Percentiles rank a stretch among this genome's conserved stretches.
phyloP scores from a whole-genome alignment of 2,113 vertebrate genomes.

The Brachyhypopomus gauderio region DNA sequence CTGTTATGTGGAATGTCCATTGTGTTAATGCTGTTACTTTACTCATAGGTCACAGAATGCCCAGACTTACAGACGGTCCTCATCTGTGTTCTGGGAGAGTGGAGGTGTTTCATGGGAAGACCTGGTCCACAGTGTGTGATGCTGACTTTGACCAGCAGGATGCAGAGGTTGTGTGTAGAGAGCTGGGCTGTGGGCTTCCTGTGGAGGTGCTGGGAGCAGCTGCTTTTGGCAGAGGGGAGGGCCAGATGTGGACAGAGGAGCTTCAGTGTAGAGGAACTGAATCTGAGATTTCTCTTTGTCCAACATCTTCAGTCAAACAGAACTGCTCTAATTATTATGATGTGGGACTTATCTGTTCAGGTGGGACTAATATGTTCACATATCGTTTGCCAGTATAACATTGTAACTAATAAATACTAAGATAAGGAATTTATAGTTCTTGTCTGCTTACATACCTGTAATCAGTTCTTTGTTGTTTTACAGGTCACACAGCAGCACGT shows the following conservation, averaged over 20 bases:
- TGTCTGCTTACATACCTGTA: background rate
- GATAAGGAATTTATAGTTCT: no score
- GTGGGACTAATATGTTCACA: background rate
- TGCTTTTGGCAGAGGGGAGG: no score
- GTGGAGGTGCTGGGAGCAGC: no score
- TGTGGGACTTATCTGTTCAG: conserved; percentile 33
- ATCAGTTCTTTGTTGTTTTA: background rate
- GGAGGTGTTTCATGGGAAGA: conserved; percentile 11
- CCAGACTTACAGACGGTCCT: conserved; percentile 5
- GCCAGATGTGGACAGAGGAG: no score
- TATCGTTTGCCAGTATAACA: background rate
- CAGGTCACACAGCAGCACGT: conserved; percentile 22
- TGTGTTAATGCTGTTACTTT: no score
- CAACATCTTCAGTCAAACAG: background rate
- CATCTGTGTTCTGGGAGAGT: conserved; percentile 25
- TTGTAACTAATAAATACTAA: no score
- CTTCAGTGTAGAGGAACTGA: conserved; percentile 29
- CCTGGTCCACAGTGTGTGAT: conserved; percentile 34
- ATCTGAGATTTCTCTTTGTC: background rate
- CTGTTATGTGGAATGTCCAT: no score
- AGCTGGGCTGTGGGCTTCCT: no score
- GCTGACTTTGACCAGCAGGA: no score
- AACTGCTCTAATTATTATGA: conserved; percentile 27
- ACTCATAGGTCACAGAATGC: background rate
- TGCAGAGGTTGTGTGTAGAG: no score